Evolutionary conservation across 2,113 vertebrate species (phyloP), one percentile per base, ranked within the genome.

Genomic region (Chloropsis hardwickii): DNA sequence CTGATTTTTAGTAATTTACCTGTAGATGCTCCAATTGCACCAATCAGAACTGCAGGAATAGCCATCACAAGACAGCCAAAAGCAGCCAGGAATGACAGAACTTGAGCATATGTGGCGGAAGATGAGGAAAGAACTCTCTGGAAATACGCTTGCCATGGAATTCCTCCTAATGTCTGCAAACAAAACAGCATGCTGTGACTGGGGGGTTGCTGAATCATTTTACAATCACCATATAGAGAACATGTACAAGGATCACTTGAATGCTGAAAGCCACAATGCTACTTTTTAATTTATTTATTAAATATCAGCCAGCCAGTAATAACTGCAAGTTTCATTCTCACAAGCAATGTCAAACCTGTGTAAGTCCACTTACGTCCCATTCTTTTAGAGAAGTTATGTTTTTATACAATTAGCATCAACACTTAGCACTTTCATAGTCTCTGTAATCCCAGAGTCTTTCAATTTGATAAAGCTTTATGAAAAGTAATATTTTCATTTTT

Each of bases 141-240:
- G 97, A 99, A 99, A 98, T 99, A 99, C 0, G 99, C 99, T 97
- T 99, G 99, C 99, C 99, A 99, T 24, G 99, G 99, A 87, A 99
- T 99, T 94, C 99, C 99, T 95, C 99, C 99, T 95, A 99, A 97
- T 45, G 98, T 99, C 99, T 99, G 95, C 48, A 95, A 87, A 81
- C 33, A 92, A 60, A 97, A 50, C 10, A 90, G 40, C 22, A 39
- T 60, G 29, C 29, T 3, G 1, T 83, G 56, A 96, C 0, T 81
- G 15, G 39, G 70, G 18, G 5, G 5, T 50, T 66, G 89, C 19
- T 20, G 17, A 67, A 62, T 25, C 5, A 4, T 76, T 81, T 81
- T 67, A 28, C 20, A 73, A 9, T 31, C 4, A 2, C 5, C 25
- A 11, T 31, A 56, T 1, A 70, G 29, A 67, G 21, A 66, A 31